Base-by-base conservation (phyloP, 2,113 vertebrate species). In the Burhinus oedicnemus region DNA sequence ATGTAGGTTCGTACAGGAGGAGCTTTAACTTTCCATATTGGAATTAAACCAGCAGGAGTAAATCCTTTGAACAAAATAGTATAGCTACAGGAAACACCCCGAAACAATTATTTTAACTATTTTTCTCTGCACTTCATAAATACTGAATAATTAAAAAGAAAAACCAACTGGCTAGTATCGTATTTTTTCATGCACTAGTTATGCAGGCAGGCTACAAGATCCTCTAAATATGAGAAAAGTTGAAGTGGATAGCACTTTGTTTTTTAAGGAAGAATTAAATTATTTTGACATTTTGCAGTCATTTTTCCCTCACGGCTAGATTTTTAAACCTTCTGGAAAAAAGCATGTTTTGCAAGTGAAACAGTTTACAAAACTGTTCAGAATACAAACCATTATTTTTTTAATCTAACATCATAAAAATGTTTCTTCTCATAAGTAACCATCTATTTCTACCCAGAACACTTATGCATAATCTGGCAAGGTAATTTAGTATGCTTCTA, bases 101-200 rank as follows among this genome's bases (percentile, higher is more conserved):
- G 94, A 97, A 98, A 98, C 87, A 97, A 97, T 92, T 3, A 97
- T 97, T 97, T 97, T 92, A 97, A 97, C 91, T 97, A 88, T 96
- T 98, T 97, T 94, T 86, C 85, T 93, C 90, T 89, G 83, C 80
- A 93, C 90, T 97, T 97, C 97, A 97, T 98, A 97, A 98, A 98
- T 97, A 98, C 98, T 97, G 92, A 97, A 97, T 91, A 94, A 64
- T 42, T 83, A 70, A 95, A 96, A 95, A 97, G 95, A 65, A 95
- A 97, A 96, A 97, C 92, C 96, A 97, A 96, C 36, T 66, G 81
- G 36, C 4, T 89, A 91, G 78, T 87, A 95, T 89, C 65, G 54
- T 84, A 94, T 93, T 91, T 96, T 97, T 95, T 97, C 79, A 95
- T 91, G 95, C 66, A 79, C 65, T 86, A 92, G 90, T 97, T 98